Conservation (phyloP, 2,888 invertebrate genomes). For the Sarcophaga carnaria region DNA sequence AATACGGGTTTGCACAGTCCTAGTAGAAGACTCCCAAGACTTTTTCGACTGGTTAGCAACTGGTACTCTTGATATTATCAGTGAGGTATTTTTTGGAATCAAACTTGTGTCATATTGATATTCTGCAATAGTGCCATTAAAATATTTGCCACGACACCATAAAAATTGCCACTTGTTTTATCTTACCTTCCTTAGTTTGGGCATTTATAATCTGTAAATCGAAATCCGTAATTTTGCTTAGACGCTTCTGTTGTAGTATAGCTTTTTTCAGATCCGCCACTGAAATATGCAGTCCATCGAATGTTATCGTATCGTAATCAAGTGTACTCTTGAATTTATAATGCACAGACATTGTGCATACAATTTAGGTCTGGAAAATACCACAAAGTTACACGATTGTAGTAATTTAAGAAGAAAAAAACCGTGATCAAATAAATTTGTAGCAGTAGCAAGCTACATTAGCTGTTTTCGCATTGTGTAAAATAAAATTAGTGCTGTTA, state of each 20-base stretch:
- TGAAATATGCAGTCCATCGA: conserved; percentile 98
- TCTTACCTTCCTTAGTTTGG: conserved; percentile 95
- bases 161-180: background rate
- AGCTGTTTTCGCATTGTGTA: conserved; percentile 58
- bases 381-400: conserved; percentile 27
- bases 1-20: conserved; percentile 81
- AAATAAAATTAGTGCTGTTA: conserved; percentile 48
- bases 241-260: conserved; percentile 96
- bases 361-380: conserved; percentile 19
- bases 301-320: conserved; percentile 97
- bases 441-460: conserved; percentile 57
- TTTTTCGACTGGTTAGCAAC: conserved; percentile 90
- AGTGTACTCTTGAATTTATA: conserved; percentile 99
- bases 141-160: conserved; percentile 42
- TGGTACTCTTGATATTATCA: conserved; percentile 96
- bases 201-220: conserved; percentile 98
- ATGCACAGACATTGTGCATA: conserved; percentile 92
- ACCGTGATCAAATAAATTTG: conserved; percentile 38
- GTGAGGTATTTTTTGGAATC: conserved; percentile 98
- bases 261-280: conserved; percentile 97
- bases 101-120: conserved; percentile 95
- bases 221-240: conserved; percentile 96
- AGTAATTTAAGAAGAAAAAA: conserved; percentile 18
- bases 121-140: conserved; percentile 83
- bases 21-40: conserved; percentile 85